Percentiles rank a stretch among this genome's conserved stretches.
Evolutionary conservation across 35 echinoderm and acorn worm species (phyloP).

Genomic region (Patiria miniata): DNA sequence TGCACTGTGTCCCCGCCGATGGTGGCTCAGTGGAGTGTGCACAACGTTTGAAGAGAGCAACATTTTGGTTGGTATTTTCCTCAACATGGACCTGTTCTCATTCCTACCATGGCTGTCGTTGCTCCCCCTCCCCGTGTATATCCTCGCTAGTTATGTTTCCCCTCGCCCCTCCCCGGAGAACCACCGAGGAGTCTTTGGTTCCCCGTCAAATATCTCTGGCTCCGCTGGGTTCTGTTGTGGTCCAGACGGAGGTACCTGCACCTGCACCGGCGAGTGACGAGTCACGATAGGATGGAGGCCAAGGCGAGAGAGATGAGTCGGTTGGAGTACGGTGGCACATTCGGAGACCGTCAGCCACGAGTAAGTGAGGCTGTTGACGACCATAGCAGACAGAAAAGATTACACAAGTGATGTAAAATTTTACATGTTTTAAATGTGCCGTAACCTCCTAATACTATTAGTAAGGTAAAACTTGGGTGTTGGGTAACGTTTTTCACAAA

Average conservation of each 20-base stretch:
- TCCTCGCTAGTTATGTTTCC: too few species aligned
- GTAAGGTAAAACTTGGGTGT: background rate
- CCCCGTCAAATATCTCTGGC: background rate
- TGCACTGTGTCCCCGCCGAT: too few species aligned
- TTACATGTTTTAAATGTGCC: background rate
- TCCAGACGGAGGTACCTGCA: background rate
- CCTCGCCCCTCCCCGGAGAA: too few species aligned
- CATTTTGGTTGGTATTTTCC: too few species aligned
- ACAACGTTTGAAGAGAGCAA: too few species aligned
- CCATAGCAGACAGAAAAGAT: background rate
- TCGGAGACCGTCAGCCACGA: too few species aligned
- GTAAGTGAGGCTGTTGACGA: background rate
- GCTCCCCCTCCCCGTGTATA: too few species aligned
- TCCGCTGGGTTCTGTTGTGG: background rate
- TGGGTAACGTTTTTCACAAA: too few species aligned
- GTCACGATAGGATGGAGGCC: background rate
- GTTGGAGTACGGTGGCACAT: background rate
- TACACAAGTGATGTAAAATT: background rate
- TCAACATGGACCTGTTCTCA: too few species aligned
- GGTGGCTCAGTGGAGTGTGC: too few species aligned
- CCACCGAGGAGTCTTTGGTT: background rate
- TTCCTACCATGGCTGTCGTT: too few species aligned
- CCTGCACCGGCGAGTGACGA: background rate
- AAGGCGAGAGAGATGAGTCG: background rate
- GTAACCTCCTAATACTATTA: background rate